phyloP scores from a whole-genome alignment of 2,797 vertebrate species.

The Microctenopoma steveboyesi region DNA sequence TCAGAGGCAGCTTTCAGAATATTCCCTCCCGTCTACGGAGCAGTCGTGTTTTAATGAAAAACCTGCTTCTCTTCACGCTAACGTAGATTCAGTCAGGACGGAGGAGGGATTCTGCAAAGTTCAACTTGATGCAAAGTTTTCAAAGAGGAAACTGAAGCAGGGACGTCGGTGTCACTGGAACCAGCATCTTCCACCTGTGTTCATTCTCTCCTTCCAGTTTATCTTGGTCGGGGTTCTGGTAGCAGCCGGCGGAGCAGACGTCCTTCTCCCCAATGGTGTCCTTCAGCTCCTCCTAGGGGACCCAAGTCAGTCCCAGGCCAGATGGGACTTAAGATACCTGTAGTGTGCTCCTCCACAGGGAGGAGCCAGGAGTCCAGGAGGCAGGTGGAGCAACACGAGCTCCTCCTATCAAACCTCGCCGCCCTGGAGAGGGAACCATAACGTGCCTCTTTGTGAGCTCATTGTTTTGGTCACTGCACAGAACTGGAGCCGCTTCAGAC shows the following conservation, averaged over 20 bases:
- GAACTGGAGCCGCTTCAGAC: background rate
- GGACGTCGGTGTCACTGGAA: background rate
- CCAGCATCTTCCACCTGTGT: too few species aligned
- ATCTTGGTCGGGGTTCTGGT: background rate
- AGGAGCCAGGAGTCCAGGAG: slow-evolving; percentile 6
- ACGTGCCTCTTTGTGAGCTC: slow-evolving; percentile 8
- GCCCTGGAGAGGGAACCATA: background rate
- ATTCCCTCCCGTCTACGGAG: background rate
- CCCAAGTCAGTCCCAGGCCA: background rate
- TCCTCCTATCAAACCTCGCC: slow-evolving; percentile 5
- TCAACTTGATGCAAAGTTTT: background rate
- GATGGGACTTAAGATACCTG: slow-evolving; percentile 29
- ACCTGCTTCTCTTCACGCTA: background rate
- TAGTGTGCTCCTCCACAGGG: slow-evolving; percentile 2
- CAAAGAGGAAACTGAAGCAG: background rate
- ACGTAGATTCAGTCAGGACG: background rate
- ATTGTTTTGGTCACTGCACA: slow-evolving; percentile 3
- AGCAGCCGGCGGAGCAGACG: background rate
- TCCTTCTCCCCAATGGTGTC: slow-evolving; percentile 12
- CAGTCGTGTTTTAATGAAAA: background rate
- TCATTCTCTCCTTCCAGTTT: background rate
- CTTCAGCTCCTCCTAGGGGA: slow-evolving; percentile 16
- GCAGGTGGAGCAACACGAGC: background rate
- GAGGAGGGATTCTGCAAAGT: background rate
- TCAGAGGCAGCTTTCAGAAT: slow-evolving; percentile 30